These are phyloP conservation scores for Echinops telfairi DNA, from an alignment of 2,113 vertebrate genomes.

Conservation along the genomic window DNA sequence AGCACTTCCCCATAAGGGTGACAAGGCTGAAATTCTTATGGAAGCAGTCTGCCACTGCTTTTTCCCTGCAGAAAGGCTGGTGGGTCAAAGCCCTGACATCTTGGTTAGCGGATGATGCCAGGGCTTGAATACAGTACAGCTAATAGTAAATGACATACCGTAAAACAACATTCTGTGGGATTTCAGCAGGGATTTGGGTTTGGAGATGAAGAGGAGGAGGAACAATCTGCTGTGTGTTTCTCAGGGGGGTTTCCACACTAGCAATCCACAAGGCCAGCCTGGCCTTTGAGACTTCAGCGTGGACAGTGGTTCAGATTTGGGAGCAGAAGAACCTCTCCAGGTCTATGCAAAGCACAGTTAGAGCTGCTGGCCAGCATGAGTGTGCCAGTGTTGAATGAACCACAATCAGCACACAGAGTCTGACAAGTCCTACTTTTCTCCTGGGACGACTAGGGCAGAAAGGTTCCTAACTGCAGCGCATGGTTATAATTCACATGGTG, in stretches of 20 bases:
- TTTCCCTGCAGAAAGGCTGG: neutral
- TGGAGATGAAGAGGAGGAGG: neutral
- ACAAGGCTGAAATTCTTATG: too few species aligned
- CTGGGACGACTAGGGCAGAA: neutral
- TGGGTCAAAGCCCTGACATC: neutral
- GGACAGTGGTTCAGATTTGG: neutral
- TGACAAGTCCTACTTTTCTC: slow-evolving; percentile 17
- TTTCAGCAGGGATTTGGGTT: neutral
- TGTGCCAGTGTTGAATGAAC: neutral
- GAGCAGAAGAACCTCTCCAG: neutral
- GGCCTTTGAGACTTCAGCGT: neutral
- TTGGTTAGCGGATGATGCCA: neutral
- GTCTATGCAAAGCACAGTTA: neutral
- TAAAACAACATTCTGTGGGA: neutral
- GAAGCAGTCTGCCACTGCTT: neutral
- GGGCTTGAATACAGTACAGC: neutral
- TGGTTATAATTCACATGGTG: neutral
- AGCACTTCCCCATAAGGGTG: too few species aligned
- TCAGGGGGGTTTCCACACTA: neutral
- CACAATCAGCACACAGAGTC: neutral
- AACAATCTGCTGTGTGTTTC: neutral
- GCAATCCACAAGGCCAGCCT: neutral
- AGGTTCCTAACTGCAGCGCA: neutral
- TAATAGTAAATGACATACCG: neutral
- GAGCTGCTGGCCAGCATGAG: neutral